Percentiles rank a stretch among this genome's conserved stretches.
Conservation (phyloP, 2,113 vertebrate genomes). For the Cricetomys ansorgei region DNA sequence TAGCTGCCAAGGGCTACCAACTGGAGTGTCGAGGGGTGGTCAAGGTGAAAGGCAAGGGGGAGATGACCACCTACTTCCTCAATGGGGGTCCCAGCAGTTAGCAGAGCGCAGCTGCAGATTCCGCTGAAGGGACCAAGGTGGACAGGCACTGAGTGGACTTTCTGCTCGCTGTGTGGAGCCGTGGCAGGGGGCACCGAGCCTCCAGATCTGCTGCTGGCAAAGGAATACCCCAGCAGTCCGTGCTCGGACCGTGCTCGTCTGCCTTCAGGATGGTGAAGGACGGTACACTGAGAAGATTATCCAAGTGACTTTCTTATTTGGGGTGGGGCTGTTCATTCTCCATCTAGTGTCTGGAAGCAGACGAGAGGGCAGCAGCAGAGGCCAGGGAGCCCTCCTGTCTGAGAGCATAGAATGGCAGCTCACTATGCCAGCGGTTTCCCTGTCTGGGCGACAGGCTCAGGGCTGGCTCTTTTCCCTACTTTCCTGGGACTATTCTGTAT, state of each 20-base stretch:
- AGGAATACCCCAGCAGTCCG: constrained; percentile 61
- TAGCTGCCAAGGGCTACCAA: constrained; percentile 93
- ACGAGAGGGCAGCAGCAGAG: background rate
- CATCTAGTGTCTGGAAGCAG: constrained; percentile 10
- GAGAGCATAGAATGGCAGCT: constrained; percentile 56
- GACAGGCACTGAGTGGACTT: constrained; percentile 69
- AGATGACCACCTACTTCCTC: constrained; percentile 99
- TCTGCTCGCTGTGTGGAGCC: constrained; percentile 55
- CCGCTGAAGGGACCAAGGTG: constrained; percentile 80
- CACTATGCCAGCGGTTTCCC: constrained; percentile 35
- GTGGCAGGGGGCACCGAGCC: constrained; percentile 49
- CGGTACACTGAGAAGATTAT: constrained; percentile 61
- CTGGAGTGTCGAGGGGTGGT: constrained; percentile 95
- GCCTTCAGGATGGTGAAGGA: constrained; percentile 47
- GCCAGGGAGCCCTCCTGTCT: background rate
- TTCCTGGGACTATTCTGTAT: constrained; percentile 73
- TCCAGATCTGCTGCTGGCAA: constrained; percentile 48
- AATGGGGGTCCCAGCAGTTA: constrained; percentile 94
- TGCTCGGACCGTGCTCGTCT: background rate
- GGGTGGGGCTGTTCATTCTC: constrained; percentile 25
- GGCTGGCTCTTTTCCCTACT: constrained; percentile 58
- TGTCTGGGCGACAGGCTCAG: constrained; percentile 51
- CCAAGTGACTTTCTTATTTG: constrained; percentile 57
- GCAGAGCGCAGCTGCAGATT: constrained; percentile 82
- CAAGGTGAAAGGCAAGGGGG: constrained; percentile 99